Percentiles rank a stretch among this genome's conserved stretches.
These are phyloP conservation scores for Parambassis ranga DNA, from an alignment of 2,797 vertebrate genomes.

Conservation along the genomic window DNA sequence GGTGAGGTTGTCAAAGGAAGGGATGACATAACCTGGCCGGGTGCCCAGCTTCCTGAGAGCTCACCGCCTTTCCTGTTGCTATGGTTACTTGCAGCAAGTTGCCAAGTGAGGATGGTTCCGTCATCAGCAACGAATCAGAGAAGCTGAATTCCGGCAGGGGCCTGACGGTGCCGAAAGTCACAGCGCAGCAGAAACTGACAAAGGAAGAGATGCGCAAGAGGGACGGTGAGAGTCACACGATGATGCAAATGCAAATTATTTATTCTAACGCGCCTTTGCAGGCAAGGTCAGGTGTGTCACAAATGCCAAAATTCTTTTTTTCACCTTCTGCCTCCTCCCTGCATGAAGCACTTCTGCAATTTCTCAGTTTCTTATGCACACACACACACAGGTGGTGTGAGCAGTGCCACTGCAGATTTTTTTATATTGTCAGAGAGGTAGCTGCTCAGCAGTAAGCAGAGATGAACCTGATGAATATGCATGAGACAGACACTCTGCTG, in stretches of 20 bases:
- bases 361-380: conserved; percentile 10
- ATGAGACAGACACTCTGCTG: conserved; percentile 66
- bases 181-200: conserved; percentile 89
- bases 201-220: conserved; percentile 90
- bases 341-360: conserved; percentile 12
- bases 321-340: neutral
- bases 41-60: conserved; percentile 74
- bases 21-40: conserved; percentile 84
- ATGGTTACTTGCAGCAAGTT: conserved; percentile 97
- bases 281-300: conserved; percentile 47
- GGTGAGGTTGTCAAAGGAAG: conserved; percentile 55
- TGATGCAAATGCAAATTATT: conserved; percentile 50
- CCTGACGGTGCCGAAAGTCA: conserved; percentile 86
- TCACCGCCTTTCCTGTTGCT: conserved; percentile 92
- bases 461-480: conserved; percentile 69
- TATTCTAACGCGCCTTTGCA: conserved; percentile 17
- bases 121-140: conserved; percentile 95
- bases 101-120: conserved; percentile 94
- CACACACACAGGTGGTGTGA: conserved; percentile 19
- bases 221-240: conserved; percentile 83
- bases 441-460: conserved; percentile 57
- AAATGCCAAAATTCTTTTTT: neutral
- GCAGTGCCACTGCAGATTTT: conserved; percentile 44
- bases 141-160: conserved; percentile 87
- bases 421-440: conserved; percentile 45